Base-by-base conservation (phyloP, 2,888 invertebrate species). In the Drosophila kambysellisi region DNA sequence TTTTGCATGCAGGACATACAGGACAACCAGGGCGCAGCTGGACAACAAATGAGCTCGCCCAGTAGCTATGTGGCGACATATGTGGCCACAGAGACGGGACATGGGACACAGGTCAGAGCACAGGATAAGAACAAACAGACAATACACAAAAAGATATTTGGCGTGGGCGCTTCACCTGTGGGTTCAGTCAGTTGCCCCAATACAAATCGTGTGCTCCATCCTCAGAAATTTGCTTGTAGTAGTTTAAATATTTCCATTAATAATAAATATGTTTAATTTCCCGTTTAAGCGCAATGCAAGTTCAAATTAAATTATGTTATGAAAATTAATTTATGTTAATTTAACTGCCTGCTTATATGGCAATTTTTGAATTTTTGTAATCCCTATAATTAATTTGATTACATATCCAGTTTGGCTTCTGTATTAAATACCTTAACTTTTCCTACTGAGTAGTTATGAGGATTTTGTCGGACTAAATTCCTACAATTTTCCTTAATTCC, bases 41-140 rank as follows among this genome's bases (percentile, higher is more conserved):
- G 63, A 66, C 82, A 70, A 67, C 83, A 83, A 83, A 84, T 87
- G 83, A 79, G 82, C 82, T 79, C 68, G 70, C 59, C 76, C 73
- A 76, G 82, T 79, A 81, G 82, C 83, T 82, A 74, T 84, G 84
- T 74, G 84, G 85, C 86, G 85, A 81, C 88, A 88, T 73, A 74
- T 85, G 88, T 85, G 85, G 85, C 85, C 85, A 88, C 85, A 85
- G 85, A 74, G 79, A 71, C 65, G 71, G 79, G 64, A 76, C 79
- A 78, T 67, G 60, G 37, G 52, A 37, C 53, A 61, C 48, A 48
- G 35, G 17, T n/a, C 46, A 30, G n/a, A 7, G 4, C 33, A 65
- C n/a, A 29, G 39, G 3, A 46, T 35, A 56, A 39, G 30, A n/a
- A 29, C 46, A 68, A 37, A 59, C 48, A 62, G 60, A 37, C 50